Percentiles rank a stretch among this genome's conserved stretches.
Evolutionary conservation across 2,797 vertebrate genomes (phyloP).

Genomic region (Chiloscyllium punctatum): DNA sequence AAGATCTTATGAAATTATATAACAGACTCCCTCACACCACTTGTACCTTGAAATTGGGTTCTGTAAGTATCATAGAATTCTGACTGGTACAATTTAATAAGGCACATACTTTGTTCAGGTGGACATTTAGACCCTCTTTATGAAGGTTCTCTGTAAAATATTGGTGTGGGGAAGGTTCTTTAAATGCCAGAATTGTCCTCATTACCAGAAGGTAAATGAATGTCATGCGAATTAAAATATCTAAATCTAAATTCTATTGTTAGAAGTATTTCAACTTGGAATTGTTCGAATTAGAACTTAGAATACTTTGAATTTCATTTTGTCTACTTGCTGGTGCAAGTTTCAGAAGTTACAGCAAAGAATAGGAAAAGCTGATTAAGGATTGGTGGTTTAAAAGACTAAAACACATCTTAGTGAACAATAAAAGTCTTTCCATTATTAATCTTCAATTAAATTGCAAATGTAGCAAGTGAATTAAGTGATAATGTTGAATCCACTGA

Average conservation of each 20-base stretch:
- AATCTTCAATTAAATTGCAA: slow-evolving; percentile 4
- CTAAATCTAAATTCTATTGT: not conserved
- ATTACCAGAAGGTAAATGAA: not conserved
- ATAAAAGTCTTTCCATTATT: not conserved
- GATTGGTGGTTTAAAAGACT: not conserved
- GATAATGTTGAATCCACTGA: not conserved
- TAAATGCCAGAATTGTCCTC: not conserved
- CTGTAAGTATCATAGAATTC: not conserved
- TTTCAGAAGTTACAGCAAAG: not conserved
- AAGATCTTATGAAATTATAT: not conserved
- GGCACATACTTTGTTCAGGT: not conserved
- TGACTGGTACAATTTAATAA: not conserved
- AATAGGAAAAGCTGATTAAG: slow-evolving; percentile 17
- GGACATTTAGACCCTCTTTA: not conserved
- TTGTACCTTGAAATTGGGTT: not conserved
- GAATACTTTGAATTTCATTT: not conserved
- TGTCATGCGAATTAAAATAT: not conserved
- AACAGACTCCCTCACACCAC: not conserved
- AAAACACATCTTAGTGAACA: not conserved
- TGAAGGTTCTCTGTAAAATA: not conserved
- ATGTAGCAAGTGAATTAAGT: not conserved
- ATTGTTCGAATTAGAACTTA: not conserved
- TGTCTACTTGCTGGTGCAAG: not conserved
- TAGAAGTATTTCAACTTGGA: not conserved
- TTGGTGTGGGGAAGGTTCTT: not conserved